Conservation (phyloP, 2,888 invertebrate genomes). For the Aromia moschata region DNA sequence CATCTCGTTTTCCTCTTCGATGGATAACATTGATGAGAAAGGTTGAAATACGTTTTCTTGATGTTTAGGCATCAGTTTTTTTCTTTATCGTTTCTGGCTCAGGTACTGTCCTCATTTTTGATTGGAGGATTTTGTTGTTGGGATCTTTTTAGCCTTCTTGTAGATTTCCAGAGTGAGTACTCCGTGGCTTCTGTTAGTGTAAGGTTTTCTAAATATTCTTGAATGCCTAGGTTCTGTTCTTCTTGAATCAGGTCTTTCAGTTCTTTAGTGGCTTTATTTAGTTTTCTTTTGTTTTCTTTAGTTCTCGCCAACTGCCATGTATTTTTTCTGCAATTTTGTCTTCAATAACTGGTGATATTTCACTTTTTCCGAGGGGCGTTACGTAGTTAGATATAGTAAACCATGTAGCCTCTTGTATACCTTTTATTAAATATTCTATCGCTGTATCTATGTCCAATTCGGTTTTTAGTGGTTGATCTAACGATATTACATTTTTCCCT, state of each 20-base stretch:
- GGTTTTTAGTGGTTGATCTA: background rate
- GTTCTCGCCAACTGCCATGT: conserved; percentile 8
- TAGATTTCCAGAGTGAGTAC: conserved; percentile 7
- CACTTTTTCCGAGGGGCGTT: background rate
- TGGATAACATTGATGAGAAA: conserved; percentile 2
- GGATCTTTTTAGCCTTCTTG: conserved; percentile 1
- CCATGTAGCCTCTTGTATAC: conserved; percentile 15
- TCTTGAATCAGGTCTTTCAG: conserved; percentile 6
- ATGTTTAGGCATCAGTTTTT: conserved; percentile 12
- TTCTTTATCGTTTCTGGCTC: conserved; percentile 18
- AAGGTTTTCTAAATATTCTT: conserved; percentile 19
- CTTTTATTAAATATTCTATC: conserved; percentile 9
- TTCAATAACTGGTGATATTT: conserved; percentile 2
- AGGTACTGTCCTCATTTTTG: conserved; percentile 14
- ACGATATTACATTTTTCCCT: conserved; percentile 1
- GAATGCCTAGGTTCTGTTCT: conserved; percentile 14
- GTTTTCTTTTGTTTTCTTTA: conserved; percentile 1
- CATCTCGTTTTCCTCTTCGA: conserved; percentile 7
- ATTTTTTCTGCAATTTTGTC: conserved; percentile 16
- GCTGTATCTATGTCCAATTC: conserved; percentile 13
- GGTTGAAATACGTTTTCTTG: conserved; percentile 19
- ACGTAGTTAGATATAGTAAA: background rate
- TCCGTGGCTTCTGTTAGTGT: conserved; percentile 4
- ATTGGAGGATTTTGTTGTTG: conserved; percentile 11
- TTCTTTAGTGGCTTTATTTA: conserved; percentile 22